Conservation (phyloP, 2,888 invertebrate species). For the Margaritifera margaritifera region DNA sequence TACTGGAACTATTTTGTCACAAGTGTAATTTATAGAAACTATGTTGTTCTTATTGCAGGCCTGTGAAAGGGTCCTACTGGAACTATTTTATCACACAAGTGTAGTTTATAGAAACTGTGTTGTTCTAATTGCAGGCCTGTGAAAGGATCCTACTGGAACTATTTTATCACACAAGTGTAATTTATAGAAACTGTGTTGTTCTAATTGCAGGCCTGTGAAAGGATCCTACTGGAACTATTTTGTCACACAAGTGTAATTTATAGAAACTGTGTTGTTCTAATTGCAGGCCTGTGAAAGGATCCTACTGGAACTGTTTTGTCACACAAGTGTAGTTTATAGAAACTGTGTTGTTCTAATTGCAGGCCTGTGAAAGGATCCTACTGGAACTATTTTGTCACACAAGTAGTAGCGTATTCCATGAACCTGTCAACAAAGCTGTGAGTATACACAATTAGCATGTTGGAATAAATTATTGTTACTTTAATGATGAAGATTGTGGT, state of each 20-base stretch:
- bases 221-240: too few species aligned
- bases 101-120: too few species aligned
- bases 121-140: conserved; percentile 58
- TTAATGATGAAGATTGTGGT: too few species aligned
- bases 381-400: conserved; percentile 94
- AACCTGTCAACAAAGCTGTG: conserved; percentile 85
- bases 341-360: conserved; percentile 12
- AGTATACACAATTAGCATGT: conserved; percentile 57
- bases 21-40: too few species aligned
- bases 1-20: too few species aligned
- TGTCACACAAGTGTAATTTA: too few species aligned
- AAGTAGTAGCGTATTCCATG: conserved; percentile 89
- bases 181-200: conserved; percentile 5
- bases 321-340: conserved; percentile 77
- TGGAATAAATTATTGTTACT: too few species aligned
- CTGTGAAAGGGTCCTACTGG: conserved; percentile 85
- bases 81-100: conserved; percentile 91
- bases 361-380: conserved; percentile 82
- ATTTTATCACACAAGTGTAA: conserved; percentile 91
- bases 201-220: too few species aligned
- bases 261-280: too few species aligned
- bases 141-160: conserved; percentile 91
- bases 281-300: conserved; percentile 79
- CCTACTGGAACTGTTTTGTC: conserved; percentile 91
- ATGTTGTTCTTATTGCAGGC: conserved; percentile 44